These are phyloP conservation scores for Brachypodius melanocephalos DNA, from an alignment of 2,113 vertebrate species.

Conservation along the genomic window DNA sequence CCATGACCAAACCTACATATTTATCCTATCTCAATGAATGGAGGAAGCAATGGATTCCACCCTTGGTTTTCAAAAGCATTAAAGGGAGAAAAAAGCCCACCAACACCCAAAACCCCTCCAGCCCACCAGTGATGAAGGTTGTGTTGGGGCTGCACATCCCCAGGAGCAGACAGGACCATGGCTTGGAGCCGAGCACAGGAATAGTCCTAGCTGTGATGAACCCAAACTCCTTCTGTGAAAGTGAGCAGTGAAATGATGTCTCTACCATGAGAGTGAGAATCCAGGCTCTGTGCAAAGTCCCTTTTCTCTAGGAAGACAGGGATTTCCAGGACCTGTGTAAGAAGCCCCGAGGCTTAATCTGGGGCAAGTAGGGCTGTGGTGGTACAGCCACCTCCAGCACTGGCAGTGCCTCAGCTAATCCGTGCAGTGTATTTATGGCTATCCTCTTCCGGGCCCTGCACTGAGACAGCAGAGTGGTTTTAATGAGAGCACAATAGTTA, in stretches of 20 bases:
- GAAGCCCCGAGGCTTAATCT: not conserved
- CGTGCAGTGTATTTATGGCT: not conserved
- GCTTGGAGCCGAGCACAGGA: not conserved
- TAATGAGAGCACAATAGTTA: not conserved
- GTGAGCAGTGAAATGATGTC: not conserved
- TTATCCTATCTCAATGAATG: not conserved
- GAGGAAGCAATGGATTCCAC: not conserved
- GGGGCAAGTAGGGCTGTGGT: rapidly evolving
- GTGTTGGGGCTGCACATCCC: not conserved
- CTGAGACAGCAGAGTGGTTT: not conserved
- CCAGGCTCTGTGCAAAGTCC: not conserved
- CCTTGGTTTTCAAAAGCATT: not conserved
- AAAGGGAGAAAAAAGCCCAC: not conserved
- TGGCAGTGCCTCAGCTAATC: not conserved
- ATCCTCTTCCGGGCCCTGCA: not conserved
- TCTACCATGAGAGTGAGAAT: not conserved
- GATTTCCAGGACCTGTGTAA: not conserved
- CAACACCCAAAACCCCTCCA: not conserved
- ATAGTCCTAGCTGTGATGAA: not conserved
- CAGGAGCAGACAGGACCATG: not conserved
- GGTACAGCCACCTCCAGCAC: not conserved
- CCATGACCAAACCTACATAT: not conserved
- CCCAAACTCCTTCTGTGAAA: not conserved
- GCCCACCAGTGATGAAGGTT: not conserved
- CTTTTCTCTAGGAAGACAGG: not conserved